Percentiles rank a stretch among this genome's conserved stretches.
Evolutionary conservation across 2,113 vertebrate genomes (phyloP).

Genomic region (Eleginops maclovinus): DNA sequence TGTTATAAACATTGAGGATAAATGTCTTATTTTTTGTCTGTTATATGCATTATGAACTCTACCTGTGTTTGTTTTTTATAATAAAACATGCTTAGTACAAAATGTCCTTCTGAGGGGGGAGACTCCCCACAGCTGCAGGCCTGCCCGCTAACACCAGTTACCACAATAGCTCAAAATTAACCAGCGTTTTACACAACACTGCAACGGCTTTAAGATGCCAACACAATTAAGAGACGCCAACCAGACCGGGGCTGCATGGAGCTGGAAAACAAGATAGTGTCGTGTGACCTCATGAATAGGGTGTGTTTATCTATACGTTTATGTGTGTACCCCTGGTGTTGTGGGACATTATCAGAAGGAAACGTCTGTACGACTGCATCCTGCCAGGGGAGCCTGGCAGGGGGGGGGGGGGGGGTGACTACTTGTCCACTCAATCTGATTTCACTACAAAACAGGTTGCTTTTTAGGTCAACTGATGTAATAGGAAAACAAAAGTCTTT

Average conservation of each 20-base stretch:
- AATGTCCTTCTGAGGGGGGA: background rate
- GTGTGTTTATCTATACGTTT: slow-evolving; percentile 50
- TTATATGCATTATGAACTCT: too few species aligned
- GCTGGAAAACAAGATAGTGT: slow-evolving; percentile 40
- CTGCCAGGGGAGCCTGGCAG: slow-evolving; percentile 67
- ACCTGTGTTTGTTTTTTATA: too few species aligned
- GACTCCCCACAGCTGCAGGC: slow-evolving; percentile 11
- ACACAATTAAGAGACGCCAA: slow-evolving; percentile 14
- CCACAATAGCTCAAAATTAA: slow-evolving; percentile 13
- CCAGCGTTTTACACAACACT: slow-evolving; percentile 32
- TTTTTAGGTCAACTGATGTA: slow-evolving; percentile 47
- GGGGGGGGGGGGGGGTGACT: slow-evolving; percentile 7
- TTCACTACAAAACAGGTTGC: slow-evolving; percentile 46
- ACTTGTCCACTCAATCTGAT: slow-evolving; percentile 36
- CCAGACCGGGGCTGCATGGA: slow-evolving; percentile 1
- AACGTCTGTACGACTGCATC: slow-evolving; percentile 75
- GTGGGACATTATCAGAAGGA: slow-evolving; percentile 73
- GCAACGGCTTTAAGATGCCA: slow-evolving; percentile 1
- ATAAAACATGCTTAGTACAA: background rate
- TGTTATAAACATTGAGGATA: too few species aligned
- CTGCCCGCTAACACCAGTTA: background rate
- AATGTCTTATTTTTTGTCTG: too few species aligned
- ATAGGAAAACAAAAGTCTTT: slow-evolving; percentile 33
- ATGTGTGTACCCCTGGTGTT: slow-evolving; percentile 26
- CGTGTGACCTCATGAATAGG: slow-evolving; percentile 40